phyloP scores from a whole-genome alignment of 2,888 invertebrate genomes.

The Taenaris catops region DNA sequence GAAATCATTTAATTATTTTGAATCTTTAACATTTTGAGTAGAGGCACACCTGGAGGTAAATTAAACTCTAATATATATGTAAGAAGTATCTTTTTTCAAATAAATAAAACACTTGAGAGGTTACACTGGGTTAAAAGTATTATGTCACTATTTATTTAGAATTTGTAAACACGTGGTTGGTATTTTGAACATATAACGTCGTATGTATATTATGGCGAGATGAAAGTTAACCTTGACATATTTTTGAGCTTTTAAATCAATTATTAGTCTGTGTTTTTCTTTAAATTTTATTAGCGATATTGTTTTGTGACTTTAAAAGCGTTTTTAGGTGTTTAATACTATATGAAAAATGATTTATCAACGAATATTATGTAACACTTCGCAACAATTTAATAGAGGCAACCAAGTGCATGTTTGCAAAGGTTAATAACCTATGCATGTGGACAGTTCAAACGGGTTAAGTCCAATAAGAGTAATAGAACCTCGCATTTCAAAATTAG shows the following conservation, averaged over 20 bases:
- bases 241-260: no score
- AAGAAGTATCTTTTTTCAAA: neutral
- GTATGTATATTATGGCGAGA: no score
- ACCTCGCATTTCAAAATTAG: conserved; percentile 14
- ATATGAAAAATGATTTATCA: conserved; percentile 6
- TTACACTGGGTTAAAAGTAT: neutral
- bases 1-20: no score
- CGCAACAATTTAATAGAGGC: conserved; percentile 4
- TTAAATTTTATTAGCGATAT: no score
- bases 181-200: no score
- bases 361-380: conserved; percentile 18
- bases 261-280: no score
- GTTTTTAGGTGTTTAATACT: neutral
- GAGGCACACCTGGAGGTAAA: neutral
- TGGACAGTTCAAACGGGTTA: neutral
- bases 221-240: no score
- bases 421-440: conserved; percentile 14
- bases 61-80: neutral
- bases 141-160: conserved; percentile 6
- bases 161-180: conserved; percentile 4
- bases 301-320: no score
- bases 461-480: conserved; percentile 12
- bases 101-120: neutral
- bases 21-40: neutral
- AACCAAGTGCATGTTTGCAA: conserved; percentile 1